Base-by-base conservation (phyloP, 2,888 invertebrate species). In the Furcula furcula region DNA sequence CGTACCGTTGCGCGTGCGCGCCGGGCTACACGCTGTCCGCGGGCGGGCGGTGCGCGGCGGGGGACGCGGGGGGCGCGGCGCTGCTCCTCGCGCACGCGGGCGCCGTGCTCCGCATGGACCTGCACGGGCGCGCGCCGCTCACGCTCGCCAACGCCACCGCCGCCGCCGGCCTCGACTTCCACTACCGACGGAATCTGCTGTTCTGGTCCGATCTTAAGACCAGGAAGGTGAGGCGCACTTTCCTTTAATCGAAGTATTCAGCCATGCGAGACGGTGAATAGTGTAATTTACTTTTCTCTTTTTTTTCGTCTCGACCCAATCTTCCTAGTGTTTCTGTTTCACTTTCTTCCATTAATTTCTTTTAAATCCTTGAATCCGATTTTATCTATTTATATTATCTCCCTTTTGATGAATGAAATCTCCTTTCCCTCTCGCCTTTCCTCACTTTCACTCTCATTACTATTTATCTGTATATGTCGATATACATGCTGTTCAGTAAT, bases 171-270 rank as follows among this genome's bases (percentile, higher is more conserved):
- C 85, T 98, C 7, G 97, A 97, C 73, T 97, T 91, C 72, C 94
- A 97, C 62, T 95, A 93, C 71, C 87, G 91, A 16, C 90, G 91
- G 47, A 95, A 95, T 61, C 76, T 94, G 35, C 82, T 98, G 1
- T 97, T 95, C 78, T 97, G 97, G 97, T 96, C 97, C 5, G 97
- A 98, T 76, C 91, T 93, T 1, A 97, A 96, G 73, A 96, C 96
- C 0, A 91, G 94, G 49, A 95, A 95, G 90, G 94, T 95, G 2
- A 37, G 47, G n/a, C 29, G 18, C 11, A n/a, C 2, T 7, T n/a
- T 21, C 3, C 6, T 20, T 9, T 7, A 6, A 19, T 19, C 2
- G 3, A 19, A n/a, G 7, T 7, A 16, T 2, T 29, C 12, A 19
- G 12, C 7, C 1, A 4, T 1, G 3, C 7, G 13, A 9, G 1